Evolutionary conservation across 2,797 vertebrate species (phyloP).

Genomic region (Dendrocincla fuliginosa): DNA sequence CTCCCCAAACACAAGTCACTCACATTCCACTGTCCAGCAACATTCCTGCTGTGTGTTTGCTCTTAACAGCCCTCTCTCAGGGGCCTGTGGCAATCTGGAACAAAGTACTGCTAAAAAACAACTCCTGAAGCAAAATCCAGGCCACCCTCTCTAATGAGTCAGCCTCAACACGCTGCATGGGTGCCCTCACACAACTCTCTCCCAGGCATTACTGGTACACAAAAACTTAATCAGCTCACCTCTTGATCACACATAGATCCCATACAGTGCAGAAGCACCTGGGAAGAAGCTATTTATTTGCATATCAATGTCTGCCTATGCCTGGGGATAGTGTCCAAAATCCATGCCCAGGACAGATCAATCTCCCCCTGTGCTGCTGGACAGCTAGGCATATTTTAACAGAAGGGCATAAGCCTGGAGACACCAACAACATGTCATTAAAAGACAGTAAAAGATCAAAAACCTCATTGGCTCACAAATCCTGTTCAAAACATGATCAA

Average conservation of each 20-base stretch:
- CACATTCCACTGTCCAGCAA: not conserved
- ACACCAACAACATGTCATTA: fast-evolving
- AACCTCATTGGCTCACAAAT: not conserved
- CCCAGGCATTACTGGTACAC: not conserved
- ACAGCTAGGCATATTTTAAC: not conserved
- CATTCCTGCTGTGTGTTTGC: fast-evolving
- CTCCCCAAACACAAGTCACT: not conserved
- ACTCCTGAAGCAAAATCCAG: not conserved
- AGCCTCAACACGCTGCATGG: not conserved
- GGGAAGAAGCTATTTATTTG: not conserved
- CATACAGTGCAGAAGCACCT: not conserved
- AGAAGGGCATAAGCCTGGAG: not conserved
- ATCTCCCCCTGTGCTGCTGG: not conserved
- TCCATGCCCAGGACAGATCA: not conserved
- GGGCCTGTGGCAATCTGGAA: not conserved
- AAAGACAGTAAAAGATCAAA: not conserved
- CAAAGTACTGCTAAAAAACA: not conserved
- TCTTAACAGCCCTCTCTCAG: not conserved
- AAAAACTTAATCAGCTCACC: not conserved
- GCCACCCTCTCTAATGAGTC: not conserved
- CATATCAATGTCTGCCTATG: not conserved
- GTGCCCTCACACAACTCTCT: not conserved
- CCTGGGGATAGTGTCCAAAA: not conserved
- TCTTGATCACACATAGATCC: fast-evolving
- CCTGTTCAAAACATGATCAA: not conserved